phyloP scores from a whole-genome alignment of 2,113 vertebrate genomes.

The Vulpes ferrilata region DNA sequence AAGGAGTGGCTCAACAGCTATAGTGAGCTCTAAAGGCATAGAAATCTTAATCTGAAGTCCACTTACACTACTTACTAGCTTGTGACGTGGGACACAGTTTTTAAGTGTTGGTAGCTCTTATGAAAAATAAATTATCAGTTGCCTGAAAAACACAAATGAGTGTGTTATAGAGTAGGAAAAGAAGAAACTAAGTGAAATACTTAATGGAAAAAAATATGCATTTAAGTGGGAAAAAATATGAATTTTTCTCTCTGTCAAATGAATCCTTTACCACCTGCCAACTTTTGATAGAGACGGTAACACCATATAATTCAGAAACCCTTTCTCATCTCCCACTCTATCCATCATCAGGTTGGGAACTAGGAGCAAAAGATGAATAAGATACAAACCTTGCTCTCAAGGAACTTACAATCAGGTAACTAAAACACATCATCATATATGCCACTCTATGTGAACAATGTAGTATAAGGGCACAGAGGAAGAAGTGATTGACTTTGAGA shows the following conservation, averaged over 20 bases:
- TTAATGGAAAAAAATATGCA: neutral
- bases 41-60: neutral
- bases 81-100: neutral
- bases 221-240: neutral
- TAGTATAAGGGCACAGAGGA: neutral
- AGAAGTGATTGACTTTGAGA: neutral
- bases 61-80: neutral
- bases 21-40: neutral
- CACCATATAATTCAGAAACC: neutral
- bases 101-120: neutral
- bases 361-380: neutral
- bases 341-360: neutral
- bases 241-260: neutral
- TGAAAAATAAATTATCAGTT: neutral
- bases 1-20: neutral
- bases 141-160: neutral
- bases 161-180: neutral
- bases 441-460: neutral
- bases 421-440: neutral
- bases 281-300: neutral
- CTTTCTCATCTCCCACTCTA: neutral
- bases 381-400: neutral
- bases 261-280: neutral
- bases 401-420: neutral
- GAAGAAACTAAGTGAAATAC: neutral